A percentile compares a stretch with the other conserved stretches of the same genome.
Evolutionary conservation across 2,888 invertebrate genomes (phyloP).

Genomic region (Camponotus fellah): DNA sequence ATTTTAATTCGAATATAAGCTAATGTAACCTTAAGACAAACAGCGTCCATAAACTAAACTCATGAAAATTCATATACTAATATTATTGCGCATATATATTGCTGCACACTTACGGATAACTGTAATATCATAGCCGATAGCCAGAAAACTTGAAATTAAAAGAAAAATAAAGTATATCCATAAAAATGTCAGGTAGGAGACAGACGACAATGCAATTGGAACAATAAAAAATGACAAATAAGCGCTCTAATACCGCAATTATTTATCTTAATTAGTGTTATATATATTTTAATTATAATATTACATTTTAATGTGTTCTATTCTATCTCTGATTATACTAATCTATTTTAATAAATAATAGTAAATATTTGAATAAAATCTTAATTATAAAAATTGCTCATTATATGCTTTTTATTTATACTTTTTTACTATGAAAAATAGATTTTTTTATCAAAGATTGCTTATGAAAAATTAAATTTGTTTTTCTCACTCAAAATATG

Average conservation of each 20-base stretch:
- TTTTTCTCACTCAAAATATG: neutral
- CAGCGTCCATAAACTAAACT: constrained; percentile 39
- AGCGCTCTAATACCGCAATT: neutral
- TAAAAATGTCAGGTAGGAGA: neutral
- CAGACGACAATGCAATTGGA: neutral
- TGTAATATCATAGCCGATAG: neutral
- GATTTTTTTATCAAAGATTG: neutral
- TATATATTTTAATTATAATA: neutral
- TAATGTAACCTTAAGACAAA: constrained; percentile 23
- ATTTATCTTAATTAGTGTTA: neutral
- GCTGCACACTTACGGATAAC: neutral
- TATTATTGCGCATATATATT: neutral
- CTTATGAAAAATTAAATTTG: neutral
- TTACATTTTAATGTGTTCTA: neutral
- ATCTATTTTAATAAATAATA: constrained; percentile 10
- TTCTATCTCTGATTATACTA: neutral
- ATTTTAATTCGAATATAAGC: constrained; percentile 13
- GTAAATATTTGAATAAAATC: neutral
- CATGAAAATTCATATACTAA: constrained; percentile 51
- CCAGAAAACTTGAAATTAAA: constrained; percentile 13
- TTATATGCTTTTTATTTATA: neutral
- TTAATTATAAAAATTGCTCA: neutral
- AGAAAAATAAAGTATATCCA: neutral
- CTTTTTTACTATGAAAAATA: neutral
- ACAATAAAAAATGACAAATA: neutral